phyloP scores from a whole-genome alignment of 2,888 invertebrate genomes.

The Drosophila demipolita region DNA sequence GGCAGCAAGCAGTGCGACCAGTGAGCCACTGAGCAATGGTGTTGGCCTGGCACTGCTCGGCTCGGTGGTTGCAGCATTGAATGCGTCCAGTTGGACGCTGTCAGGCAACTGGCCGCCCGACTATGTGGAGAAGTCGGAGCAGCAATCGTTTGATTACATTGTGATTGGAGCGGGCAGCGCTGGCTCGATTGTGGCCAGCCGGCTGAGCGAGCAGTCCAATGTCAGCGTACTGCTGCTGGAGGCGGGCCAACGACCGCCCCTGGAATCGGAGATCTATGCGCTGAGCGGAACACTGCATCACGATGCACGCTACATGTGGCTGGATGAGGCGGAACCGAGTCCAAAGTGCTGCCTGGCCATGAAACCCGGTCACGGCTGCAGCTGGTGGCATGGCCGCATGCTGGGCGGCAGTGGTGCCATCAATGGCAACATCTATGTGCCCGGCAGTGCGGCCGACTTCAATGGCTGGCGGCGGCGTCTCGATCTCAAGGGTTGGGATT shows the following conservation, averaged over 20 bases:
- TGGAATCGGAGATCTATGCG: conserved; percentile 81
- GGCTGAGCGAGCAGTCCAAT: conserved; percentile 89
- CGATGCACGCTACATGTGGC: conserved; percentile 72
- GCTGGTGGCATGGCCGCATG: conserved; percentile 88
- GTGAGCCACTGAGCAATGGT: conserved; percentile 48
- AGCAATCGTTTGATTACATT: conserved; percentile 86
- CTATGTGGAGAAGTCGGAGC: neutral
- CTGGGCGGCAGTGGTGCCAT: conserved; percentile 88
- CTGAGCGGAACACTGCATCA: conserved; percentile 66
- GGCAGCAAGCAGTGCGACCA: neutral
- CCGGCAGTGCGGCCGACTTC: conserved; percentile 87
- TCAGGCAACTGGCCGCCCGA: conserved; percentile 86
- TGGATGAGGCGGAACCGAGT: conserved; percentile 73
- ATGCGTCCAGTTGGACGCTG: conserved; percentile 84
- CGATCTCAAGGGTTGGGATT: conserved; percentile 87
- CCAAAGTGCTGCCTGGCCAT: conserved; percentile 73
- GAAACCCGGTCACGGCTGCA: conserved; percentile 67
- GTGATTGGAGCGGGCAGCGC: conserved; percentile 88
- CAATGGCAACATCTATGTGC: conserved; percentile 88
- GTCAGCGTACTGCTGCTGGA: conserved; percentile 92
- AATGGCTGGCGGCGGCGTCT: conserved; percentile 86
- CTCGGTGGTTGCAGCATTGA: conserved; percentile 51
- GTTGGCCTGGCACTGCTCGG: conserved; percentile 54
- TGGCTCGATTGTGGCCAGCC: conserved; percentile 87
- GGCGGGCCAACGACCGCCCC: conserved; percentile 89